Evolutionary conservation across 2,113 vertebrate species (phyloP).

Genomic region (Tetraodon nigroviridis): DNA sequence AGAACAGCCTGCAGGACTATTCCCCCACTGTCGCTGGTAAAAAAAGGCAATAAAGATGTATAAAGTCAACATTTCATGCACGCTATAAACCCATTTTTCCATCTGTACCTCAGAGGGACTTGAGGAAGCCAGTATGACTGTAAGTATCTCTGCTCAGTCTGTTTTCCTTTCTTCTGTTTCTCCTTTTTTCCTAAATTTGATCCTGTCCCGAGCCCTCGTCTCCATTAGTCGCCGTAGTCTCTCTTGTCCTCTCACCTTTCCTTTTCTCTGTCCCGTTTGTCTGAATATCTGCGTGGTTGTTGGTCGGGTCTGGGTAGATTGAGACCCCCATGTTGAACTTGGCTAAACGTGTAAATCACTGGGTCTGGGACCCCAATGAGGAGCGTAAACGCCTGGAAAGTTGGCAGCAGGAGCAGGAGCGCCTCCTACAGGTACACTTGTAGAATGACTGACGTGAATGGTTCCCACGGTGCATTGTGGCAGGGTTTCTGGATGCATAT

Average conservation of each 20-base stretch:
- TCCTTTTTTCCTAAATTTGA: conserved; percentile 54
- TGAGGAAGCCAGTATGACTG: conserved; percentile 66
- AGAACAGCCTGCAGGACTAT: conserved; percentile 39
- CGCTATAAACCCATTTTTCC: conserved; percentile 12
- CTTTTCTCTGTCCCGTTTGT: conserved; percentile 65
- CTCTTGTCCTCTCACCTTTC: conserved; percentile 66
- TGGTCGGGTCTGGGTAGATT: conserved; percentile 67
- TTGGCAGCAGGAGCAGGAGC: conserved; percentile 97
- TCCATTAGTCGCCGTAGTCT: conserved; percentile 57
- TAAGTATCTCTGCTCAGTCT: conserved; percentile 58
- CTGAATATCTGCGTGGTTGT: conserved; percentile 26
- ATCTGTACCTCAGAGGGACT: conserved; percentile 59
- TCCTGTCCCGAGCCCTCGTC: conserved; percentile 56
- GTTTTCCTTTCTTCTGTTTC: conserved; percentile 28
- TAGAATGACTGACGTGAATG: conserved; percentile 38
- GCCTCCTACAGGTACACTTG: conserved; percentile 87
- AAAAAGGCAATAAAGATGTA: not conserved
- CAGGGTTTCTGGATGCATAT: conserved; percentile 20
- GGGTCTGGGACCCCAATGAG: conserved; percentile 97
- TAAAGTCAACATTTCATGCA: not conserved
- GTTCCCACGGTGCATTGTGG: conserved; percentile 15
- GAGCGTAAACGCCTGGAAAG: conserved; percentile 91
- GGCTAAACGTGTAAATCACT: conserved; percentile 86
- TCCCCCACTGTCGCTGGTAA: conserved; percentile 67
- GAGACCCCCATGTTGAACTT: conserved; percentile 80